Evolutionary conservation across 2,113 vertebrate species (phyloP).

Genomic region (Lathamus discolor): DNA sequence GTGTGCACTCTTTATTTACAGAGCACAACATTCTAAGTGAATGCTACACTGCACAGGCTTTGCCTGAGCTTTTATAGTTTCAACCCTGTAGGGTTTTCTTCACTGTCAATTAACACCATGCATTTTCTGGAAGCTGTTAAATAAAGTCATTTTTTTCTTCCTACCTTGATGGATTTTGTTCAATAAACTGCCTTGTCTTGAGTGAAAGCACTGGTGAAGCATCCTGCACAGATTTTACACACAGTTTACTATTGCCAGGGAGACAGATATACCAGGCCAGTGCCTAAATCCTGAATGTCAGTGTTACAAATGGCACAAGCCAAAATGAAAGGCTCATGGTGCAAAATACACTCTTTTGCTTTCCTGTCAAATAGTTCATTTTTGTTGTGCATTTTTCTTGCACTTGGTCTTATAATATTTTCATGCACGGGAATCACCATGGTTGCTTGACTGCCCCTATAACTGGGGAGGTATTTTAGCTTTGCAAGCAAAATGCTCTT

Average conservation of each 20-base stretch:
- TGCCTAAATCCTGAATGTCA: background rate
- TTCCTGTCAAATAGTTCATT: background rate
- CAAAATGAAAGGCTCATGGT: background rate
- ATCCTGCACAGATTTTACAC: background rate
- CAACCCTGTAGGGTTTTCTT: background rate
- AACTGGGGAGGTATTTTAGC: background rate
- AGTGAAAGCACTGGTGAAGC: background rate
- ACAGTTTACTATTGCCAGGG: background rate
- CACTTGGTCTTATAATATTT: background rate
- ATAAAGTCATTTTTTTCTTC: background rate
- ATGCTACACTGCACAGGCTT: background rate
- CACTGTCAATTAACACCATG: background rate
- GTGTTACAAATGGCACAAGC: background rate
- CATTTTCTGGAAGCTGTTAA: background rate
- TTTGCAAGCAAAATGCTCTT: background rate
- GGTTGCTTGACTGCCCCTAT: background rate
- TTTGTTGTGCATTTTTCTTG: background rate
- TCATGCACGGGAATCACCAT: background rate
- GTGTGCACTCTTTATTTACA: background rate
- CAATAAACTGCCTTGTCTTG: background rate
- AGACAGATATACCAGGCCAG: background rate
- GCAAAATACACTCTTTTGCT: background rate
- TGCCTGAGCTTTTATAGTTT: background rate
- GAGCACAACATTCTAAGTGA: background rate
- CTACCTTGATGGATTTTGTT: background rate